Conservation (phyloP, 2,888 invertebrate species). For the Cyclophora punctaria region DNA sequence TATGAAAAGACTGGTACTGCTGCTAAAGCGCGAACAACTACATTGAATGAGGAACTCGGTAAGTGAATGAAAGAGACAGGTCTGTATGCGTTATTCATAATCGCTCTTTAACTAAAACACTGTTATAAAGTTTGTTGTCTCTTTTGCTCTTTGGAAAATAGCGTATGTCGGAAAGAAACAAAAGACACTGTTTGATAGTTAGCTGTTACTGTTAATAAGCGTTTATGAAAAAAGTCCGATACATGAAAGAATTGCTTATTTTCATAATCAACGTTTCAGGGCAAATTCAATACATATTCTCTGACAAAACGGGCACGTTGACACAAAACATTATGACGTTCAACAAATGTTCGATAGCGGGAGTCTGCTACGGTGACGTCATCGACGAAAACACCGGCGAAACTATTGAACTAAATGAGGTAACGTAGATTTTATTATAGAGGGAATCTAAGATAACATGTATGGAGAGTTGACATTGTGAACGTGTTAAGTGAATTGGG, state of each 20-base stretch:
- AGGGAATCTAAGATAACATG: too few relatives aligned
- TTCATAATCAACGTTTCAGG: constrained; percentile 61
- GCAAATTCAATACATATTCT: constrained; percentile 99
- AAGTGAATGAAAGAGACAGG: constrained; percentile 11
- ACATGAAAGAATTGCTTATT: too few relatives aligned
- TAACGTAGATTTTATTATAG: constrained; percentile 39
- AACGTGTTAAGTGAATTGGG: too few relatives aligned
- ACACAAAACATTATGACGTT: constrained; percentile 99
- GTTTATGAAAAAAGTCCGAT: too few relatives aligned
- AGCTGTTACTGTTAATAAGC: too few relatives aligned
- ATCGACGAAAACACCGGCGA: constrained; percentile 91
- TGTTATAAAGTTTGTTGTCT: too few relatives aligned
- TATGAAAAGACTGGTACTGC: constrained; percentile 91
- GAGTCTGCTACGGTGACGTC: constrained; percentile 93
- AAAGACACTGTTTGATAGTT: too few relatives aligned
- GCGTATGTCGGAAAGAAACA: too few relatives aligned
- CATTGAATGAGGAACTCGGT: constrained; percentile 97
- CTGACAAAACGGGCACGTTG: constrained; percentile 99
- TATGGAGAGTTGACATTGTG: too few relatives aligned
- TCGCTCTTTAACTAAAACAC: too few relatives aligned
- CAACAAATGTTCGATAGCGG: constrained; percentile 98
- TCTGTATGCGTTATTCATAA: too few relatives aligned
- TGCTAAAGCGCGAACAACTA: constrained; percentile 97
- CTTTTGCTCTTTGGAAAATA: too few relatives aligned
- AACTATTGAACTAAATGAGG: constrained; percentile 89